Conservation (phyloP, 2,113 vertebrate genomes). For the Rafetus swinhoei region DNA sequence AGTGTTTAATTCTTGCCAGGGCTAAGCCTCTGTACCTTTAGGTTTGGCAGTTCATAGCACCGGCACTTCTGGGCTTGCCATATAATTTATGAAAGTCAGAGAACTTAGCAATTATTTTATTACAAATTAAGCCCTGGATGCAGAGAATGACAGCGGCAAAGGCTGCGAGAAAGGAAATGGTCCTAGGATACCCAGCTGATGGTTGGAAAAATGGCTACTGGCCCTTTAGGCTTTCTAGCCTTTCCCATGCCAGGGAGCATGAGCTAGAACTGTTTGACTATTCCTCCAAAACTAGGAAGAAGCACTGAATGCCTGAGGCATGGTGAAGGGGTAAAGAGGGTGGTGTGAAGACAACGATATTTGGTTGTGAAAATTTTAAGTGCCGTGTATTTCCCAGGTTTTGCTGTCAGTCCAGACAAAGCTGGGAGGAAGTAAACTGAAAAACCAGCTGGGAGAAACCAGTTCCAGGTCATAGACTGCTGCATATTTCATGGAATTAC, state of each 20-base stretch:
- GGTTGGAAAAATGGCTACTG: neutral
- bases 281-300: neutral
- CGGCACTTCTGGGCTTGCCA: too few relatives aligned
- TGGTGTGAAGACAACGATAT: neutral
- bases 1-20: too few relatives aligned
- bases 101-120: too few relatives aligned
- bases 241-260: neutral
- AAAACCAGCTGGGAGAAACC: slow-evolving; percentile 17
- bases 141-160: neutral
- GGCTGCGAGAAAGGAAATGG: neutral
- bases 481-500: neutral
- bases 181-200: neutral
- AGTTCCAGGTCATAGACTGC: neutral
- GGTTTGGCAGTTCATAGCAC: too few relatives aligned
- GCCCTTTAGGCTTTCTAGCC: fast-evolving
- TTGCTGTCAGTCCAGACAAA: neutral
- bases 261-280: neutral
- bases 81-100: too few relatives aligned
- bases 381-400: neutral
- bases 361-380: neutral
- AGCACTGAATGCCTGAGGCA: neutral
- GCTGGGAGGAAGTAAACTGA: neutral
- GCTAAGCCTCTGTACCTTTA: too few relatives aligned
- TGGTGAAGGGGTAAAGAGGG: too few relatives aligned
- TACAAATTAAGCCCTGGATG: too few relatives aligned